These are phyloP conservation scores for Temnopleurus reevesii DNA, from an alignment of 53 echinoderm and acorn worm species.

Conservation along the genomic window DNA sequence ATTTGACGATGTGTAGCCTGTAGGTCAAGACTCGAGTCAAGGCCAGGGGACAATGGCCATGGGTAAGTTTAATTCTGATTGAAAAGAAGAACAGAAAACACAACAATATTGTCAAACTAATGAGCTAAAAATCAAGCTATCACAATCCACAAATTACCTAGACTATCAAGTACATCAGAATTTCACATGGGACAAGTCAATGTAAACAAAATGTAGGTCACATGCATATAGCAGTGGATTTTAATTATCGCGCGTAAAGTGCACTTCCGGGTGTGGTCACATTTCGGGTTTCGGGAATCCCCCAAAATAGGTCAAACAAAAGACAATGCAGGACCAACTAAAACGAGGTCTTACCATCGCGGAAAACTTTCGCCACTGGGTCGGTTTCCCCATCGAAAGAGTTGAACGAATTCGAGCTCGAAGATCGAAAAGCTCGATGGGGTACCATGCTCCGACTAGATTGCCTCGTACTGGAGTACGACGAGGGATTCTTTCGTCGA, in stretches of 20 bases:
- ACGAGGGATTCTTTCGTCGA: constrained; percentile 39
- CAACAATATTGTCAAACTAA: neutral
- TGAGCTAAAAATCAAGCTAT: too few species aligned
- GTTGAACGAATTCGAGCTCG: constrained; percentile 23
- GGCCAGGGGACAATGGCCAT: neutral
- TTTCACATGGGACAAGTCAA: neutral
- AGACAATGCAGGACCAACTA: neutral
- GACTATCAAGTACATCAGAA: too few species aligned
- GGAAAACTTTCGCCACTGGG: constrained; percentile 56
- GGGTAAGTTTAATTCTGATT: too few species aligned
- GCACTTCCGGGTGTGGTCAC: constrained; percentile 28
- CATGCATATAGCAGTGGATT: neutral
- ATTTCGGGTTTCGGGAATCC: neutral
- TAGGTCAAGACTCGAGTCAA: neutral
- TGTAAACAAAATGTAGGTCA: neutral
- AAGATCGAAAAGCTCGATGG: constrained; percentile 40
- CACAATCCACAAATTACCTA: too few species aligned
- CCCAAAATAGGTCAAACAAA: neutral
- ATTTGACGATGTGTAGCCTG: too few species aligned
- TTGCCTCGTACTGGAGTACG: constrained; percentile 42
- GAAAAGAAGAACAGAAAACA: neutral
- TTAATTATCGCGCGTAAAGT: constrained; percentile 6
- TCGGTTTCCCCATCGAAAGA: constrained; percentile 53
- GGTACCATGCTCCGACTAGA: constrained; percentile 56
- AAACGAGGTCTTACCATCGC: constrained; percentile 46